Conservation (phyloP, 2,888 invertebrate genomes). For the Callyntrura guangdongensis region DNA sequence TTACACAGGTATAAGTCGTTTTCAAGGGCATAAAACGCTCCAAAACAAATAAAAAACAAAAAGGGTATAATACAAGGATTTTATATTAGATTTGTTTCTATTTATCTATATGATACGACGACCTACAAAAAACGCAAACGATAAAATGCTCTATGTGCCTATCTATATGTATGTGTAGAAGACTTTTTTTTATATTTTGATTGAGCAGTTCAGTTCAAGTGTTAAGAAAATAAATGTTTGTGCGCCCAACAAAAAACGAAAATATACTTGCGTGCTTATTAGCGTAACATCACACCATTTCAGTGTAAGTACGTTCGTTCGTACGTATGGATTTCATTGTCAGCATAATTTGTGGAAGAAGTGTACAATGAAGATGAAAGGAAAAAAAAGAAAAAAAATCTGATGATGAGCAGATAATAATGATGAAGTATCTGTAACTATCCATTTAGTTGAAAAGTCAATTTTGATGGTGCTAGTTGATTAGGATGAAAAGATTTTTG, state of each 20-base stretch:
- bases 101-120: not conserved
- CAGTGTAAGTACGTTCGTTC: not conserved
- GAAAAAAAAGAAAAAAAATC: slow-evolving; percentile 3
- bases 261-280: not conserved
- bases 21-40: slow-evolving; percentile 71
- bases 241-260: slow-evolving; percentile 5
- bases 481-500: slow-evolving; percentile 46
- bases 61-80: not conserved
- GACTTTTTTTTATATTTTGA: slow-evolving; percentile 5
- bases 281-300: slow-evolving; percentile 14
- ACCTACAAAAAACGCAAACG: not conserved
- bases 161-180: too few relatives aligned
- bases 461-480: slow-evolving; percentile 58
- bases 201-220: slow-evolving; percentile 36
- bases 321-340: slow-evolving; percentile 7
- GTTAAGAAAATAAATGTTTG: slow-evolving; percentile 47
- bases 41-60: slow-evolving; percentile 53
- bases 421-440: slow-evolving; percentile 58
- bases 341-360: slow-evolving; percentile 13
- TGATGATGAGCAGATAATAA: slow-evolving; percentile 49
- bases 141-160: not conserved
- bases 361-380: slow-evolving; percentile 18
- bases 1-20: slow-evolving; percentile 51
- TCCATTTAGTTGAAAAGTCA: slow-evolving; percentile 49
- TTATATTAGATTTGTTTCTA: not conserved